Percentiles rank a stretch among this genome's conserved stretches.
Evolutionary conservation across 2,113 vertebrate species (phyloP).

Genomic region (Candoia aspera): DNA sequence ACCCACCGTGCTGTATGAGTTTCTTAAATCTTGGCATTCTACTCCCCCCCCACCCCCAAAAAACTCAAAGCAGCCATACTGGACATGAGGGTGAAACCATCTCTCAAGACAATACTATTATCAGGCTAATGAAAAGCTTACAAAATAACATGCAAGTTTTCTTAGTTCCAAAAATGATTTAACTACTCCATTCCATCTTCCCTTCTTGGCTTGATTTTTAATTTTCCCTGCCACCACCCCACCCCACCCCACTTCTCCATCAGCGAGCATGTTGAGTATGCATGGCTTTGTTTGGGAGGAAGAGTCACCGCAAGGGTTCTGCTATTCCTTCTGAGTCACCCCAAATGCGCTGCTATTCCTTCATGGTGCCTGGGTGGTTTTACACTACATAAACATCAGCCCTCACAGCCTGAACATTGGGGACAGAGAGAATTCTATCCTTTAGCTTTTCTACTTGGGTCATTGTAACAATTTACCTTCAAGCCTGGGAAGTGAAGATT

Average conservation of each 20-base stretch:
- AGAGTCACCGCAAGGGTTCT: neutral
- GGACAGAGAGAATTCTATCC: too few species aligned
- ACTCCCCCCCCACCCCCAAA: neutral
- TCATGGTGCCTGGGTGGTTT: neutral
- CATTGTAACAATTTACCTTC: constrained; percentile 61
- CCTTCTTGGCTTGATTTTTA: neutral
- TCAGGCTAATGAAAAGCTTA: neutral
- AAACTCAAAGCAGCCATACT: neutral
- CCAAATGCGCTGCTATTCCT: neutral
- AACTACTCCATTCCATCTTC: neutral
- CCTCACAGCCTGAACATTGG: neutral
- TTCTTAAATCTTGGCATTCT: neutral
- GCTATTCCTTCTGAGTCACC: neutral
- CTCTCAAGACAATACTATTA: neutral
- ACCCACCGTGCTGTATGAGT: neutral
- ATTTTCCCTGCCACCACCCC: neutral
- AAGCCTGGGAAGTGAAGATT: neutral
- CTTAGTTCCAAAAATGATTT: neutral
- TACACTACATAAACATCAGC: neutral
- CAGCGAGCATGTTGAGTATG: neutral
- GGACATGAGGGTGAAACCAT: neutral
- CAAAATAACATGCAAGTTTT: neutral
- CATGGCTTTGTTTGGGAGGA: neutral
- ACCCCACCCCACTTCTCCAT: neutral
- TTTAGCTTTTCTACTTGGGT: neutral